Conservation (phyloP, 2,113 vertebrate species). For the Amblyornis subalaris region DNA sequence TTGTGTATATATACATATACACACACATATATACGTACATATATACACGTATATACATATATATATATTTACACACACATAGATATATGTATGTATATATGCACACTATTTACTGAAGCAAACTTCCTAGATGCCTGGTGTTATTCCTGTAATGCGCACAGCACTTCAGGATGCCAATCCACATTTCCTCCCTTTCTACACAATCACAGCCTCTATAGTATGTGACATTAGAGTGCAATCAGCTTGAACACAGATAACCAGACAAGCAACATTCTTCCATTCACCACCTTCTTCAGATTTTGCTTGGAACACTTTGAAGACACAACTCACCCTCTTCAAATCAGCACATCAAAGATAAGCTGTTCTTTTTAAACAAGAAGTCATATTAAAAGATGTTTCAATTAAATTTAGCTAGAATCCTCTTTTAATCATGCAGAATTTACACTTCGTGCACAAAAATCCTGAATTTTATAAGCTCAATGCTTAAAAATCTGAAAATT, state of each 20-base stretch:
- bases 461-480: not conserved
- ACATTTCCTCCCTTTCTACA: not conserved
- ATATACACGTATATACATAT: too few relatives aligned
- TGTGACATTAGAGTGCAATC: not conserved
- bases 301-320: not conserved
- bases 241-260: not conserved
- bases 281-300: not conserved
- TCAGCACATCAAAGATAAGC: not conserved
- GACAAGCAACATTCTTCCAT: not conserved
- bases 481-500: not conserved
- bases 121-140: not conserved
- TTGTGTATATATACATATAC: not conserved
- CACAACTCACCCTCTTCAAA: not conserved
- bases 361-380: not conserved
- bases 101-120: not conserved
- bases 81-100: accelerated
- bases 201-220: not conserved
- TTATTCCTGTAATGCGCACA: not conserved
- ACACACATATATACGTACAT: too few relatives aligned
- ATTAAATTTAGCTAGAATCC: not conserved
- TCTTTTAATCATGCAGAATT: not conserved
- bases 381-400: not conserved
- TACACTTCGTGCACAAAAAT: not conserved
- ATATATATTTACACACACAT: not conserved
- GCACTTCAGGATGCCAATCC: not conserved